phyloP scores from a whole-genome alignment of 2,888 invertebrate species.

The Ischnus inquisitorius region DNA sequence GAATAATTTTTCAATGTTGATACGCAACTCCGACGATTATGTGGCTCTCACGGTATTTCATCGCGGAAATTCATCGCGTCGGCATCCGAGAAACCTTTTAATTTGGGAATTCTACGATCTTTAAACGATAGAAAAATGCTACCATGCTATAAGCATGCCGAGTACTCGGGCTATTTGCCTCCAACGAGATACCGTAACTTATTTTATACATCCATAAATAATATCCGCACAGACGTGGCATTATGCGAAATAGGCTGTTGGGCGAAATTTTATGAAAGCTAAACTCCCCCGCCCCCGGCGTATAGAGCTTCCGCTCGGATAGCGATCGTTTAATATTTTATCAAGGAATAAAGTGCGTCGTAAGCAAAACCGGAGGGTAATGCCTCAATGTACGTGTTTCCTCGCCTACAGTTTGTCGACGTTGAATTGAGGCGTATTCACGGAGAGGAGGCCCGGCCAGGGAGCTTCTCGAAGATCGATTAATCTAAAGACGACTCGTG shows the following conservation, averaged over 20 bases:
- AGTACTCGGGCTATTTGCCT: background rate
- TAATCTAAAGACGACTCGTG: slow-evolving; percentile 34
- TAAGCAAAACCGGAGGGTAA: slow-evolving; percentile 29
- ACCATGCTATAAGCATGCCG: background rate
- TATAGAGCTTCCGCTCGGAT: slow-evolving; percentile 1
- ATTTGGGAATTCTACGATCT: background rate
- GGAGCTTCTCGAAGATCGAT: slow-evolving; percentile 48
- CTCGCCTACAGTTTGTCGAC: background rate
- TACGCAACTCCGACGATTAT: slow-evolving; percentile 17
- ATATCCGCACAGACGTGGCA: slow-evolving; percentile 12
- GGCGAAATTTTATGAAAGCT: slow-evolving; percentile 46
- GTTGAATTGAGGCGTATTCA: slow-evolving; percentile 8
- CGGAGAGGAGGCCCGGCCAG: background rate
- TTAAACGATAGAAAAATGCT: slow-evolving; percentile 23
- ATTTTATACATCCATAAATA: slow-evolving; percentile 10
- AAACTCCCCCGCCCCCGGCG: background rate
- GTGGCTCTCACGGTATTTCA: slow-evolving; percentile 26
- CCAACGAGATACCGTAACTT: background rate
- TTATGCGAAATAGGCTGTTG: slow-evolving; percentile 45
- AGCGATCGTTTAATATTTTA: slow-evolving; percentile 43
- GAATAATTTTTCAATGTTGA: slow-evolving; percentile 40
- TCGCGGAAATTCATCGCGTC: background rate
- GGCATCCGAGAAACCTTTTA: slow-evolving; percentile 10
- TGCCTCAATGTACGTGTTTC: slow-evolving; percentile 31
- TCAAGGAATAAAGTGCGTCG: slow-evolving; percentile 21